Evolutionary conservation across 2,113 vertebrate species (phyloP).

Genomic region (Panthera uncia): DNA sequence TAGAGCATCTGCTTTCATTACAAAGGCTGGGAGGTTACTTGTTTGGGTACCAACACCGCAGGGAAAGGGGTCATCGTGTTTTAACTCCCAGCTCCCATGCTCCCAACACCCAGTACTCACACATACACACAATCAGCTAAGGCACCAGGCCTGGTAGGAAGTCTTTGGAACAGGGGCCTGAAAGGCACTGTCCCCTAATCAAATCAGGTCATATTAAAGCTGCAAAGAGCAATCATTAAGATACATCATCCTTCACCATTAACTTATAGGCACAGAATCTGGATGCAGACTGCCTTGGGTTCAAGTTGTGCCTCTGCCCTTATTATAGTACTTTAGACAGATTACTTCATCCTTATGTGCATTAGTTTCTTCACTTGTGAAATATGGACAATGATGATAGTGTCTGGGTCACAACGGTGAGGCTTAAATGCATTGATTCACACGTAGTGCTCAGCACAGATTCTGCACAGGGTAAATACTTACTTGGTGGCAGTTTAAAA

Average conservation of each 20-base stretch:
- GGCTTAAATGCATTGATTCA: not conserved
- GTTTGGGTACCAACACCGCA: not conserved
- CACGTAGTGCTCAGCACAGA: not conserved
- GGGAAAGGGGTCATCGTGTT: not conserved
- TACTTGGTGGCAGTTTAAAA: not conserved
- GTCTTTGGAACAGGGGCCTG: not conserved
- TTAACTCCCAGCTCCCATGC: not conserved
- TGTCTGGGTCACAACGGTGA: not conserved
- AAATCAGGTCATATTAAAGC: not conserved
- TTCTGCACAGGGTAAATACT: not conserved
- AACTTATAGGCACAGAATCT: not conserved
- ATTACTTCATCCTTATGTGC: not conserved
- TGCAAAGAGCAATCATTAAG: not conserved
- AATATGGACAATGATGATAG: not conserved
- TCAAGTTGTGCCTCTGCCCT: not conserved
- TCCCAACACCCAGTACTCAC: not conserved
- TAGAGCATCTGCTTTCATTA: not conserved
- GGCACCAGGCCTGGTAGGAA: not conserved
- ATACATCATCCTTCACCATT: not conserved
- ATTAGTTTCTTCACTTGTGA: not conserved
- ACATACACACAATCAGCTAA: not conserved
- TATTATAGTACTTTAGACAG: not conserved
- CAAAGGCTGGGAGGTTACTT: not conserved
- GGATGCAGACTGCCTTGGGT: not conserved
- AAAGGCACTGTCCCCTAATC: not conserved